These are phyloP conservation scores for Trimorus sp. DNA, from an alignment of 2,888 invertebrate genomes.

Conservation along the genomic window DNA sequence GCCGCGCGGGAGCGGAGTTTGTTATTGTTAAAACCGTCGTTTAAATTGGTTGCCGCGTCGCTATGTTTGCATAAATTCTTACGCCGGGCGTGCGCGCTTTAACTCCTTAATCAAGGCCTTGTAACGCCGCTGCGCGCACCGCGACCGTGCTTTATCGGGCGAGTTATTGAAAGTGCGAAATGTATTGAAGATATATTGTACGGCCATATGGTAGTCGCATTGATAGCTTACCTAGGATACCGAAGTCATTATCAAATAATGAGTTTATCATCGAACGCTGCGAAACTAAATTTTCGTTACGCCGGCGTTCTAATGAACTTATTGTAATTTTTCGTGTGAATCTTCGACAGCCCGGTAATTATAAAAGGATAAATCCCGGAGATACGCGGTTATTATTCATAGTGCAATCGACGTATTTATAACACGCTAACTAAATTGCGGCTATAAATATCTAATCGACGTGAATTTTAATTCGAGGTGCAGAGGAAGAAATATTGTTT, in stretches of 20 bases:
- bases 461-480: too few species aligned
- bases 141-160: conserved; percentile 44
- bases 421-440: too few species aligned
- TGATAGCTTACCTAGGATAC: conserved; percentile 59
- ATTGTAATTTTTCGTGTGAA: conserved; percentile 42
- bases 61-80: conserved; percentile 64
- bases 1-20: conserved; percentile 4
- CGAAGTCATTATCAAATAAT: conserved; percentile 62
- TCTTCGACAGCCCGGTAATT: conserved; percentile 25
- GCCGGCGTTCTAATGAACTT: conserved; percentile 49
- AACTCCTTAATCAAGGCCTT: conserved; percentile 62
- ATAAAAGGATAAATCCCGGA: conserved; percentile 6
- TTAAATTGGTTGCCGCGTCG: conserved; percentile 33
- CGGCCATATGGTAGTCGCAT: conserved; percentile 59
- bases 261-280: conserved; percentile 61
- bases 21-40: conserved; percentile 36
- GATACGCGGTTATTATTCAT: neutral
- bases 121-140: conserved; percentile 24
- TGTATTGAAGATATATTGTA: conserved; percentile 67
- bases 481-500: too few species aligned
- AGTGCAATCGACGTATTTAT: conserved; percentile 1
- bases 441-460: too few species aligned
- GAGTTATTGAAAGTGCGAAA: conserved; percentile 67
- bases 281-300: conserved; percentile 44
- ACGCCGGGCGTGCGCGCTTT: conserved; percentile 35